These are phyloP conservation scores for Epinephelus cyanopodus DNA, from an alignment of 2,113 vertebrate genomes.

Conservation along the genomic window DNA sequence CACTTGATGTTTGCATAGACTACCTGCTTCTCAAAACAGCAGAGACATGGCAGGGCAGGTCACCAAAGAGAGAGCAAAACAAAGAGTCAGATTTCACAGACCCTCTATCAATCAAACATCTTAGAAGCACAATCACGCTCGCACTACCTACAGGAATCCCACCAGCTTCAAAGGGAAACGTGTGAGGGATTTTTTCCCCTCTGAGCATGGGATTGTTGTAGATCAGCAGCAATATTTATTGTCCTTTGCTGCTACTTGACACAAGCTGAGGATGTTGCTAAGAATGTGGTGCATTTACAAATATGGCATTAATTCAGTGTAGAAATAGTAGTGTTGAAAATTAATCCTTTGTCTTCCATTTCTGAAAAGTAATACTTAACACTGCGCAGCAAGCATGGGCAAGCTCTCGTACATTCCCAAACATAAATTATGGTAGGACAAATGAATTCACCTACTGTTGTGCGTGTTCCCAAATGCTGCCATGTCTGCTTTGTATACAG, in stretches of 20 bases:
- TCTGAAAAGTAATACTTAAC: constrained; percentile 64
- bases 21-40: constrained; percentile 71
- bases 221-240: constrained; percentile 60
- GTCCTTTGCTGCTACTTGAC: constrained; percentile 66
- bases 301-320: constrained; percentile 43
- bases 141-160: constrained; percentile 68
- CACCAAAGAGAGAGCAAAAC: constrained; percentile 71
- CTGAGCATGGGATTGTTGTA: constrained; percentile 59
- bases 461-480: constrained; percentile 47
- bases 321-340: constrained; percentile 56
- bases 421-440: constrained; percentile 72
- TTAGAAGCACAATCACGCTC: constrained; percentile 67
- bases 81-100: constrained; percentile 82
- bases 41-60: constrained; percentile 79
- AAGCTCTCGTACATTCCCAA: constrained; percentile 73
- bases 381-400: constrained; percentile 60
- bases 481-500: constrained; percentile 57
- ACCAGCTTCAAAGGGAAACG: constrained; percentile 71
- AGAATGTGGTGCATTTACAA: constrained; percentile 28
- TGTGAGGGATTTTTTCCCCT: constrained; percentile 60
- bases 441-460: constrained; percentile 63
- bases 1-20: constrained; percentile 76
- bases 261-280: constrained; percentile 51
- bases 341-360: constrained; percentile 67
- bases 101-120: constrained; percentile 83